These are phyloP conservation scores for Lathronympha strigana DNA, from an alignment of 2,888 invertebrate species.

Conservation along the genomic window DNA sequence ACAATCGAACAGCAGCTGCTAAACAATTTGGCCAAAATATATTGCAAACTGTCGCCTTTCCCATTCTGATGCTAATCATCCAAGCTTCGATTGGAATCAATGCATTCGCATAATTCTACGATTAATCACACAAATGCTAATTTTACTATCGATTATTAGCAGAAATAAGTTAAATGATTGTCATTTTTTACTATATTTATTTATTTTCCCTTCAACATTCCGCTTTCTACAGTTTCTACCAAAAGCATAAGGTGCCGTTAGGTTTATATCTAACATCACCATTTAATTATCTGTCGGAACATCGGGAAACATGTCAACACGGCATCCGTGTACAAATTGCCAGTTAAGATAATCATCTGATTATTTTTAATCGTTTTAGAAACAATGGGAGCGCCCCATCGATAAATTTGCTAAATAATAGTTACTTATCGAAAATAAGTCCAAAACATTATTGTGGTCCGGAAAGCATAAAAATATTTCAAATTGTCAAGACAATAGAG, in stretches of 20 bases:
- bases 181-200: slow-evolving; percentile 21
- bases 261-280: slow-evolving; percentile 37
- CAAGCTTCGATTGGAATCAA: slow-evolving; percentile 66
- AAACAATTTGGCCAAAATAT: slow-evolving; percentile 22
- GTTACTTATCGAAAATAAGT: slow-evolving; percentile 81
- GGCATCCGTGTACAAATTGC: slow-evolving; percentile 72
- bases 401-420: slow-evolving; percentile 83
- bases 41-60: slow-evolving; percentile 46
- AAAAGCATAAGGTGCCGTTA: slow-evolving; percentile 29
- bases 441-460: slow-evolving; percentile 80
- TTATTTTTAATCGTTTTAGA: slow-evolving; percentile 34
- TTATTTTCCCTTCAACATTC: slow-evolving; percentile 22
- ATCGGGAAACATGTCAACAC: slow-evolving; percentile 61
- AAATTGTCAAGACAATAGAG: slow-evolving; percentile 80
- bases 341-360: slow-evolving; percentile 61
- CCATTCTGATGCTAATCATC: slow-evolving; percentile 70
- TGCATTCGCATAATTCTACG: slow-evolving; percentile 71
- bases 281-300: slow-evolving; percentile 52
- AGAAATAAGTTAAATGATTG: slow-evolving; percentile 52
- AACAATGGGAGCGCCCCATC: slow-evolving; percentile 57
- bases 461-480: slow-evolving; percentile 83
- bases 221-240: no score
- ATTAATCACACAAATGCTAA: slow-evolving; percentile 71
- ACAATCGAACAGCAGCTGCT: slow-evolving; percentile 33
- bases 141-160: slow-evolving; percentile 56